Conservation (phyloP, 1,140 invertebrate species). For the Platorchestia sp. region DNA sequence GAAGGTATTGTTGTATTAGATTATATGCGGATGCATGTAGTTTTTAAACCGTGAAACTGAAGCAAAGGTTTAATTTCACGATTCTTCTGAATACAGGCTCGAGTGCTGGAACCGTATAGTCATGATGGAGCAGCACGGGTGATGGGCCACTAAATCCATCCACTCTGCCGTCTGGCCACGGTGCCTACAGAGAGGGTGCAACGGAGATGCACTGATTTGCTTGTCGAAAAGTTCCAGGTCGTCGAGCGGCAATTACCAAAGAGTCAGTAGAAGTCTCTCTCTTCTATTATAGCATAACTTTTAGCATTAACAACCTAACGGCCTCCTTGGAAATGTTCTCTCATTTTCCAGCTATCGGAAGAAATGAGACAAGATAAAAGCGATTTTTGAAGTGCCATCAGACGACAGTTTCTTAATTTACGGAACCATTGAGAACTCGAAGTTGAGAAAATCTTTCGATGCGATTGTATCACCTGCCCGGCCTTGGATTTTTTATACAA, state of each 20-base stretch:
- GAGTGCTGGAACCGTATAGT: not conserved
- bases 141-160: too few relatives aligned
- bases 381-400: constrained; percentile 34
- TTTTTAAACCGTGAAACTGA: not conserved
- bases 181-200: not conserved
- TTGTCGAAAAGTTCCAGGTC: not conserved
- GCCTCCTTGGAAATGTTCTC: not conserved
- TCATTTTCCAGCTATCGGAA: constrained; percentile 34
- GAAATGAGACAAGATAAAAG: constrained; percentile 35
- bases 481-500: not conserved
- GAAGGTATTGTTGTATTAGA: not conserved
- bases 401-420: constrained; percentile 22
- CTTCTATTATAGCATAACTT: constrained; percentile 25
- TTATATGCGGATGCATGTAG: too few relatives aligned
- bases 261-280: not conserved
- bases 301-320: constrained; percentile 18
- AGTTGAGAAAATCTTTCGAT: not conserved
- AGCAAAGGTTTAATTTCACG: not conserved
- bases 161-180: not conserved
- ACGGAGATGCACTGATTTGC: not conserved
- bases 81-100: not conserved
- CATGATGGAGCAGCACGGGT: too few relatives aligned
- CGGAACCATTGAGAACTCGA: not conserved
- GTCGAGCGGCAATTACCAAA: not conserved
- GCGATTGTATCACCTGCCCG: not conserved